Evolutionary conservation across 2,797 vertebrate genomes (phyloP).

Genomic region (Antrozous pallidus): DNA sequence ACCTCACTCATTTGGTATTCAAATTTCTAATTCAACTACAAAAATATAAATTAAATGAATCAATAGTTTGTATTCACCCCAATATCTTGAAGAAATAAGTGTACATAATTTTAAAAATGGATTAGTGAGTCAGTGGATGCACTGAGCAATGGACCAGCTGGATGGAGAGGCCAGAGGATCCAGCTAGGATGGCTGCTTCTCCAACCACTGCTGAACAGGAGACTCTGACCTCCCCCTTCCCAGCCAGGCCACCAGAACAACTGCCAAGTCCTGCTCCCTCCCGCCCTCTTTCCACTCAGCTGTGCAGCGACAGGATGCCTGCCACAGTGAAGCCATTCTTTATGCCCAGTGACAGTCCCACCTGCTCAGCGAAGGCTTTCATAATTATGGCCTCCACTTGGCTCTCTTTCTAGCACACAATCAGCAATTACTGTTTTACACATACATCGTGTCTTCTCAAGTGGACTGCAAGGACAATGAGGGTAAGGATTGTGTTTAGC

Average conservation of each 20-base stretch:
- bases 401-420: not conserved
- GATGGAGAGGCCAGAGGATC: not conserved
- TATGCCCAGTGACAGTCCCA: not conserved
- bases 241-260: not conserved
- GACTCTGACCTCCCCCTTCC: too few species aligned
- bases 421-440: not conserved
- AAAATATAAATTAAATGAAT: not conserved
- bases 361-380: not conserved
- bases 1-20: not conserved
- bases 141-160: not conserved
- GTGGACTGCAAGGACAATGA: not conserved
- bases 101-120: not conserved
- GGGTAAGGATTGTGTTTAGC: not conserved
- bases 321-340: not conserved
- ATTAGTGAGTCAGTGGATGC: not conserved
- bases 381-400: not conserved
- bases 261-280: not conserved
- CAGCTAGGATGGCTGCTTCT: not conserved
- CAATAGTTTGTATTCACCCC: not conserved
- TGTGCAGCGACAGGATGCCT: not conserved
- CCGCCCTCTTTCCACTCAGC: not conserved
- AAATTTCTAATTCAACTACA: not conserved
- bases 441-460: not conserved
- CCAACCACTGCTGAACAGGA: not conserved
- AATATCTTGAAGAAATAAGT: not conserved